A percentile compares a stretch with the other conserved stretches of the same genome.
Evolutionary conservation across 1,140 invertebrate species (phyloP).

Genomic region (Ooceraea biroi): DNA sequence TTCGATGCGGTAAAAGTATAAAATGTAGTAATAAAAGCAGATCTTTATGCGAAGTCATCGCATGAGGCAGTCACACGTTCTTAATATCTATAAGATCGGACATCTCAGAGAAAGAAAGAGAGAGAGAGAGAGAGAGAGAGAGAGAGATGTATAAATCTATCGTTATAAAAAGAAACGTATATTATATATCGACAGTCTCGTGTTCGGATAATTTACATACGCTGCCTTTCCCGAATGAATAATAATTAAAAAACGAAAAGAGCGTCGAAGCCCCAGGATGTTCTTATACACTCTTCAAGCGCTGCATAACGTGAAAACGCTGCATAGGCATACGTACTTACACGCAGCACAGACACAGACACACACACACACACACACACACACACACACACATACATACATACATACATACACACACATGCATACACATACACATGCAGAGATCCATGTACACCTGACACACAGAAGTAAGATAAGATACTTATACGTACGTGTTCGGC

Average conservation of each 20-base stretch:
- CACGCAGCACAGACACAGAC: not conserved
- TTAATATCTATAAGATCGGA: too few relatives aligned
- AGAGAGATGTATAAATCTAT: conserved; percentile 18
- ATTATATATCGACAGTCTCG: conserved; percentile 71
- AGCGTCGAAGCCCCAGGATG: conserved; percentile 15
- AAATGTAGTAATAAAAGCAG: too few relatives aligned
- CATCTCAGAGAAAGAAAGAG: not conserved
- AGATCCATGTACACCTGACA: not conserved
- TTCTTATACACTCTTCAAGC: not conserved
- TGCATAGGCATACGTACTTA: not conserved
- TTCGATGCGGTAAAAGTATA: too few relatives aligned
- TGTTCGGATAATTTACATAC: conserved; percentile 75
- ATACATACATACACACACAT: not conserved
- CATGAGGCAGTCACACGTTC: too few relatives aligned
- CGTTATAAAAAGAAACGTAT: conserved; percentile 48
- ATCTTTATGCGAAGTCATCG: too few relatives aligned
- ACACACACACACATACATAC: not conserved
- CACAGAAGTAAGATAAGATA: conserved; percentile 42
- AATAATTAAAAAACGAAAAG: conserved; percentile 59
- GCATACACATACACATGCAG: not conserved
- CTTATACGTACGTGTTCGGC: conserved; percentile 28
- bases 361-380: conserved; percentile 7
- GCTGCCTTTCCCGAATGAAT: conserved; percentile 78
- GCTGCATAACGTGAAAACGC: conserved; percentile 15
- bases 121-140: not conserved